Evolutionary conservation across 2,113 vertebrate genomes (phyloP), one percentile per base, ranked within the genome.

Genomic region (Hipposideros armiger): DNA sequence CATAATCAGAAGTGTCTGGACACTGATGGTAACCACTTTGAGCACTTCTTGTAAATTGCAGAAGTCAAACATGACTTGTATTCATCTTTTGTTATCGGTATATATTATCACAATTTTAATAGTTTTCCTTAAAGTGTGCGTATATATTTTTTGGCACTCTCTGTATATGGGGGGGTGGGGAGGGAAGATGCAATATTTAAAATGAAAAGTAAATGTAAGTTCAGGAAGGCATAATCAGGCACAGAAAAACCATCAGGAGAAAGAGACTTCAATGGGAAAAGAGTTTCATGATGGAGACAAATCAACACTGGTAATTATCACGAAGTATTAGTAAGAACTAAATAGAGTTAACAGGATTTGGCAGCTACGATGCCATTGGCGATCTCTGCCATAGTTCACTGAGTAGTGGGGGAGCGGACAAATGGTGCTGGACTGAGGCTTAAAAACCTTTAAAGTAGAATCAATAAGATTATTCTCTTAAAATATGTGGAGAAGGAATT

Each of bases 391-490:
- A 22, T 14, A 54, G 56, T 58, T 90, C 30, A 86, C 0, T 81
- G 17, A 52, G 10, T 42, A 72, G 54, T 40, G 20, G 47, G 22
- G 40, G 7, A 95, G 13, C 20, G 50, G 32, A 52, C 74, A 58
- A 67, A 56, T 45, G 47, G 45, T 82, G 28, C 83, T 30, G 28
- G 56, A 50, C 9, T 66, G 19, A 82, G 19, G 16, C 82, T 28
- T 76, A 81, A 52, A 93, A 72, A 36, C 66, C 42, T 54, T 20
- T 58, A 80, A 81, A 47, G 22, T 32, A 66, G 56, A 67, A 17
- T 81, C 58, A 81, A 7, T 16, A 92, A 67, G 52, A 85, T 91
- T 81, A 73, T 81, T 80, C 17, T 62, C 67, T 74, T 87, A 91
- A 87, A 69, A 26, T 72, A 81, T 56, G 30, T 81, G 30, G 24